Evolutionary conservation across 1,140 invertebrate genomes (phyloP).

Genomic region (Sinella curviseta): DNA sequence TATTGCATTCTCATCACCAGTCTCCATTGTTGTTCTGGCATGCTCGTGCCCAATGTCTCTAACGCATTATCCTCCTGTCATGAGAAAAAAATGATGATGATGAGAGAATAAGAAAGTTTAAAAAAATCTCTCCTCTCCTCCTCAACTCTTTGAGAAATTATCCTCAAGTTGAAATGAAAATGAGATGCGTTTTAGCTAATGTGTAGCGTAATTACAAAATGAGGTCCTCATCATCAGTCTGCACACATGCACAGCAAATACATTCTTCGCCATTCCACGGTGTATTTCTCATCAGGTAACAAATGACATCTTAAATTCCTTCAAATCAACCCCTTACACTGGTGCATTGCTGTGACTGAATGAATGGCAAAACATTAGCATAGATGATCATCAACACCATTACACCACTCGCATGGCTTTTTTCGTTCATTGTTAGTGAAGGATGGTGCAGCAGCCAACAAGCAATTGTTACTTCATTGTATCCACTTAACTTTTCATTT

Average conservation of each 20-base stretch:
- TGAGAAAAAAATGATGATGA: not conserved
- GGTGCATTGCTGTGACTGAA: no score
- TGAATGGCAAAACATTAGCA: not conserved
- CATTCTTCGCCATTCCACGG: no score
- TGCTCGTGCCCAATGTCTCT: constrained; percentile 10
- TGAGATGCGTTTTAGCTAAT: constrained; percentile 9
- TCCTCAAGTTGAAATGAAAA: no score
- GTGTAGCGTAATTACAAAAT: not conserved
- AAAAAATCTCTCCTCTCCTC: no score
- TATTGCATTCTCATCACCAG: not conserved
- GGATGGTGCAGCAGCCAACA: not conserved
- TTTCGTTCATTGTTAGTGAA: not conserved
- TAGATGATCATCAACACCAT: not conserved
- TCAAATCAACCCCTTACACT: no score
- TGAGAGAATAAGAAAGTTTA: not conserved
- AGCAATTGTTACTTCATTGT: not conserved
- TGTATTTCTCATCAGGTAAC: not conserved
- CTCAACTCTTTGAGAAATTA: no score
- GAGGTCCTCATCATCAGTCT: not conserved
- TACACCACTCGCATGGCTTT: not conserved
- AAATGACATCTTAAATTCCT: no score
- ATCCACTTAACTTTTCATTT: not conserved
- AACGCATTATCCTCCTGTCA: constrained; percentile 3
- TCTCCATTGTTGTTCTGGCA: not conserved
- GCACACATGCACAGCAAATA: not conserved